A percentile compares a stretch with the other conserved stretches of the same genome.
Conservation (phyloP, 2,888 invertebrate species). For the Hedychridium roseum region DNA sequence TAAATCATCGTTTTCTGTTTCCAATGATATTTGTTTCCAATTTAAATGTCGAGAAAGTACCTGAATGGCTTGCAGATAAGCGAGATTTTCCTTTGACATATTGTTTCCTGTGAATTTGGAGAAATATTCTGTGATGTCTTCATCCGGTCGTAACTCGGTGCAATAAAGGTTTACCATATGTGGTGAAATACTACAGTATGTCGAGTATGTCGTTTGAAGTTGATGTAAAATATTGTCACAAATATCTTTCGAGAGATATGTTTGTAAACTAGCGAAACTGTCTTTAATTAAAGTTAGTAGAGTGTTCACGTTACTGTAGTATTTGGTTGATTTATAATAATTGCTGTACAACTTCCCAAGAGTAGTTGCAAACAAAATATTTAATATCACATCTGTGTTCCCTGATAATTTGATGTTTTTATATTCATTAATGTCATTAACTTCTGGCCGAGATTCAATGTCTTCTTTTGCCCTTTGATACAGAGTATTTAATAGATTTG, state of each 20-base stretch:
- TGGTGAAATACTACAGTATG: conserved; percentile 34
- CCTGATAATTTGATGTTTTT: conserved; percentile 44
- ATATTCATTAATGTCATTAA: conserved; percentile 29
- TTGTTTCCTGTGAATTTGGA: conserved; percentile 1
- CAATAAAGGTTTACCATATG: conserved; percentile 35
- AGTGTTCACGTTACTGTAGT: conserved; percentile 49
- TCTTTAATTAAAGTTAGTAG: conserved; percentile 43
- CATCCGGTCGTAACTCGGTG: conserved; percentile 22
- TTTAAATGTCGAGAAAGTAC: conserved; percentile 33
- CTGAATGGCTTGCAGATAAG: conserved; percentile 35
- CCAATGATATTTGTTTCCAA: conserved; percentile 21
- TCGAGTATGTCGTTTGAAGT: conserved; percentile 16
- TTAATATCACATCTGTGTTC: conserved; percentile 50
- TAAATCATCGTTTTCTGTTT: conserved; percentile 33
- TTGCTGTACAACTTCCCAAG: conserved; percentile 56
- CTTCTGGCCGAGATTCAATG: conserved; percentile 19
- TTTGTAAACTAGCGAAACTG: conserved; percentile 46
- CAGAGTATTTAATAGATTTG: conserved; percentile 45
- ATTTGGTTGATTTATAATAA: conserved; percentile 63
- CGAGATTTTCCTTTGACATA: conserved; percentile 14
- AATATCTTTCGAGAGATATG: conserved; percentile 37
- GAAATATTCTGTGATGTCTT: conserved; percentile 20
- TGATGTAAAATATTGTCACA: conserved; percentile 32
- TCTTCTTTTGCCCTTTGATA: conserved; percentile 17
- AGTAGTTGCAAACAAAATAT: conserved; percentile 57